Evolutionary conservation across 2,888 invertebrate genomes (phyloP), one percentile per base, ranked within the genome.

Genomic region (Drosophila parthenogenetica): DNA sequence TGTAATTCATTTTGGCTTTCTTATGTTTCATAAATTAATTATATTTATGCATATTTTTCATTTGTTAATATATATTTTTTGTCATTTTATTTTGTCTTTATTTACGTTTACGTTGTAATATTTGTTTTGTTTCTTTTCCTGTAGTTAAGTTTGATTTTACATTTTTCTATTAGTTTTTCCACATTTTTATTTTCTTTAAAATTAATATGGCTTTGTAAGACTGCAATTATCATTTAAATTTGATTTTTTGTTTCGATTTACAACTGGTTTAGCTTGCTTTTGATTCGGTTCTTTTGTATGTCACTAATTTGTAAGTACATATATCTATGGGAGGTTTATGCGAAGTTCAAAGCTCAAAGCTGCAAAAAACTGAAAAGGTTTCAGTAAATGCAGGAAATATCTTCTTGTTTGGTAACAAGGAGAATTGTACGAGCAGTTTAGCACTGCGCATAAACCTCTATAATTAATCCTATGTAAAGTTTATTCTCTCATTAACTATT

Each of bases 101-200:
- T 68, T 70, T 40, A 57, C 17, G 13, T 62, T 62, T 55, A 4
- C 8, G 3, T 57, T 62, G 40, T 22, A 60, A 57, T 76, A 55
- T 73, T 54, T 67, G 35, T 79, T 55, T 54, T 64, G 57, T 37
- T 69, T 57, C 55, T 65, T 68, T 87, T 82, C 85, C 85, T 89
- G 86, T 87, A 89, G 74, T 87, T 87, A 73, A 73, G 76, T 89
- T 89, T 79, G 85, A 89, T 87, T 88, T 89, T 88, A 86, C 81
- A 83, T 73, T 79, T 73, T 72, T 54, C 76, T 77, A 72, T 77
- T 79, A 68, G 51, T 69, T 77, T 61, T 13, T 11, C 35, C 35
- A 3, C 13, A 35, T 35, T 35, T 35, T 3, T 35, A 11, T 60
- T 3, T 29, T 55, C 64, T 49, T 60, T 61, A 43, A 51, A 58